phyloP scores from a whole-genome alignment of 2,888 invertebrate genomes.

The Agrochola circellaris region DNA sequence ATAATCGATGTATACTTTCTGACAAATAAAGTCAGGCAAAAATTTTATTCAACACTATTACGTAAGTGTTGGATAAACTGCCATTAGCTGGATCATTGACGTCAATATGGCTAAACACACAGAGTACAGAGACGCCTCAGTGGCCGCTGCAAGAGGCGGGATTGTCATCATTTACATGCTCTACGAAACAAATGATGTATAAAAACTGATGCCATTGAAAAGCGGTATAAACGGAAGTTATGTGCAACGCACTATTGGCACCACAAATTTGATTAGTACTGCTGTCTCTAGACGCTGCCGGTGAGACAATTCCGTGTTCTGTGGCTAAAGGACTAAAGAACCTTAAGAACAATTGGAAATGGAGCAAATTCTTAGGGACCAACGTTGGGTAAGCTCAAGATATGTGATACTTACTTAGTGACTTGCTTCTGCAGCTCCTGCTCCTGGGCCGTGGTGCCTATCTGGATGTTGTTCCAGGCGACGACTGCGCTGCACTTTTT shows the following conservation, averaged over 20 bases:
- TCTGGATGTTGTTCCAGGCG: constrained; percentile 66
- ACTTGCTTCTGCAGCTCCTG: constrained; percentile 76
- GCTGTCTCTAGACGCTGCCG: no score
- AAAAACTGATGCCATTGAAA: background rate
- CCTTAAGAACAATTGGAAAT: background rate
- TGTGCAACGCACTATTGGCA: background rate
- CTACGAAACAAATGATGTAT: background rate
- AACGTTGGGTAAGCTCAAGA: background rate
- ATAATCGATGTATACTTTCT: no score
- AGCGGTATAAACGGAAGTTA: background rate
- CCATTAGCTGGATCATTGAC: background rate
- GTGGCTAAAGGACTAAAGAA: background rate
- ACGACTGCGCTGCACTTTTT: constrained; percentile 69
- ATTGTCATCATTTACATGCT: background rate
- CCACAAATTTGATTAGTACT: background rate
- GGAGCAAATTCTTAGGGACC: background rate
- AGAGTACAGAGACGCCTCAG: background rate
- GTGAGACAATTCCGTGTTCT: background rate
- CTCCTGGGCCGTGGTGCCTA: constrained; percentile 51
- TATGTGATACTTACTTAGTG: constrained; percentile 70
- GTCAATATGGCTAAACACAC: background rate
- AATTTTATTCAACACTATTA: no score
- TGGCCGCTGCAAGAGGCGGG: no score
- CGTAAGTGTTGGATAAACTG: background rate
- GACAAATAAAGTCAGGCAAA: no score